Percentiles rank a stretch among this genome's conserved stretches.
phyloP scores from a whole-genome alignment of 1,140 invertebrate genomes.

The Caerostris darwini region DNA sequence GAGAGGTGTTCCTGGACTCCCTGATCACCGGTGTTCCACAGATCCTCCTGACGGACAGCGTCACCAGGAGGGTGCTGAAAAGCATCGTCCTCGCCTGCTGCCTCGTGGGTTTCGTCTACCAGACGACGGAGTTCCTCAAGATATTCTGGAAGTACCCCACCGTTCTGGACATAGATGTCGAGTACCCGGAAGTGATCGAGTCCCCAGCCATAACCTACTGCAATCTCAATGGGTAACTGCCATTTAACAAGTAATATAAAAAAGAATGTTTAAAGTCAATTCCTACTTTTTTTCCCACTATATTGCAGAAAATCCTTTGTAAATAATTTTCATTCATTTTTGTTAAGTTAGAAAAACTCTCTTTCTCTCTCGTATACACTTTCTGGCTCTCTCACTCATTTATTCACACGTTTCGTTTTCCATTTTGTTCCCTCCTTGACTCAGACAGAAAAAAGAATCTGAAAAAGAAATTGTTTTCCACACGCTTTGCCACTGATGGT shows the following conservation, averaged over 20 bases:
- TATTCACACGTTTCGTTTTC: too few species aligned
- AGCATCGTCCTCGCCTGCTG: slow-evolving; percentile 25
- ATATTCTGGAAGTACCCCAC: slow-evolving; percentile 73
- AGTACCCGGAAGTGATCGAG: slow-evolving; percentile 63
- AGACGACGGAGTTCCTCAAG: slow-evolving; percentile 63
- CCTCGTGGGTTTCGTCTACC: slow-evolving; percentile 68
- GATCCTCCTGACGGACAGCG: neutral
- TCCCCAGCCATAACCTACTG: slow-evolving; percentile 69
- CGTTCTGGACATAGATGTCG: slow-evolving; percentile 69
- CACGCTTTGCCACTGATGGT: too few species aligned
- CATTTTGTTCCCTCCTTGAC: too few species aligned
- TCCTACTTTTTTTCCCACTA: too few species aligned
- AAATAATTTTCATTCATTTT: too few species aligned
- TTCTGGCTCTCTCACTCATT: too few species aligned
- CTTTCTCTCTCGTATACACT: too few species aligned
- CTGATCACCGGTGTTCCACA: slow-evolving; percentile 70
- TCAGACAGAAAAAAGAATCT: too few species aligned
- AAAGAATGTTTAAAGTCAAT: too few species aligned
- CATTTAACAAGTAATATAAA: neutral
- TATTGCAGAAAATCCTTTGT: too few species aligned
- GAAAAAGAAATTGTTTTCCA: too few species aligned
- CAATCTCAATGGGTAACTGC: slow-evolving; percentile 63
- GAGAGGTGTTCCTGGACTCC: slow-evolving; percentile 62
- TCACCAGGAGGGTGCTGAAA: slow-evolving; percentile 56
- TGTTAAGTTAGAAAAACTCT: too few species aligned